Evolutionary conservation across 2,113 vertebrate genomes (phyloP).

Genomic region (Furnarius figulus): DNA sequence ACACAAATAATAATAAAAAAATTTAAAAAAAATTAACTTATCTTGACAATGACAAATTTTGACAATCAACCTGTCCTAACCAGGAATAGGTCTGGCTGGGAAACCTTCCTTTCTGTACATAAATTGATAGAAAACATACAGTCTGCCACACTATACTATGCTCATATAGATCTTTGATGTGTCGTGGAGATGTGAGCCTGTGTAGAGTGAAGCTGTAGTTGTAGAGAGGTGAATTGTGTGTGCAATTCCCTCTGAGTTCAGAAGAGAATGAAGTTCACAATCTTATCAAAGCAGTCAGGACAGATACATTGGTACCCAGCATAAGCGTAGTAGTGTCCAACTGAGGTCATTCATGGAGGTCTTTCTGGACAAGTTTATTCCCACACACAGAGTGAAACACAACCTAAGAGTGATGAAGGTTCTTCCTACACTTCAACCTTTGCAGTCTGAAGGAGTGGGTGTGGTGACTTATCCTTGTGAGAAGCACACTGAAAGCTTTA

Average conservation of each 20-base stretch:
- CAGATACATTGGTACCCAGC: background rate
- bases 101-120: background rate
- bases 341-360: background rate
- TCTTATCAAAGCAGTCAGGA: background rate
- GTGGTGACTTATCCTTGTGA: background rate
- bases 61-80: background rate
- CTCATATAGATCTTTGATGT: background rate
- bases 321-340: background rate
- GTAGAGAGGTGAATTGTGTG: accelerated
- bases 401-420: background rate
- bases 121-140: background rate
- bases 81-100: background rate
- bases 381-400: background rate
- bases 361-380: background rate
- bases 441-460: background rate
- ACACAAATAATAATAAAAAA: background rate
- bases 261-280: background rate
- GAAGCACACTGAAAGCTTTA: background rate
- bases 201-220: background rate
- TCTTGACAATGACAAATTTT: too few relatives aligned
- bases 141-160: background rate
- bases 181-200: background rate
- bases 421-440: background rate
- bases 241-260: background rate
- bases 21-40: too few relatives aligned